A percentile compares a stretch with the other conserved stretches of the same genome.
These are phyloP conservation scores for Eurytoma adleriae DNA, from an alignment of 2,888 invertebrate species.

Conservation along the genomic window DNA sequence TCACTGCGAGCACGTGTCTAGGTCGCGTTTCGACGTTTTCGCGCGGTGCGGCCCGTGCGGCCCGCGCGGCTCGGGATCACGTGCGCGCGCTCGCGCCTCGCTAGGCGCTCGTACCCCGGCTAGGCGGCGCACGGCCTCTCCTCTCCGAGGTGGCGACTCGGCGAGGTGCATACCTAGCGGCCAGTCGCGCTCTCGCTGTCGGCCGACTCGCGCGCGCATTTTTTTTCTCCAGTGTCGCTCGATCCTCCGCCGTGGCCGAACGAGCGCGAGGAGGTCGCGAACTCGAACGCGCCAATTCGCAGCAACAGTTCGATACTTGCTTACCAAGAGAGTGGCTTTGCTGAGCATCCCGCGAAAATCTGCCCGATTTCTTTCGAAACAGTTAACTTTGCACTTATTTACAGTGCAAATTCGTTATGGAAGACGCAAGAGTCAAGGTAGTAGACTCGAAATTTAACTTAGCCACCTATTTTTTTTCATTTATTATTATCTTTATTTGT, in stretches of 20 bases:
- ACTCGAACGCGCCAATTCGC: neutral
- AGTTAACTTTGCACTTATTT: no score
- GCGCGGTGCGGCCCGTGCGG: no score
- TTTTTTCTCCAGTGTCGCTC: no score
- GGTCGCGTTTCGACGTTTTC: neutral
- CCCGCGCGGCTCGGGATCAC: neutral
- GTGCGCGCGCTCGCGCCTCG: neutral
- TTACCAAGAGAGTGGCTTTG: neutral
- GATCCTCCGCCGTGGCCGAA: no score
- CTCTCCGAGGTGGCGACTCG: neutral
- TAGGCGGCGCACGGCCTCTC: neutral
- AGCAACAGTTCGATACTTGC: neutral
- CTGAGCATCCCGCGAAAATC: no score
- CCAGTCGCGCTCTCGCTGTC: conserved; percentile 44
- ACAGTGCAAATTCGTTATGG: conserved; percentile 28
- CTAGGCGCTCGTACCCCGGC: neutral
- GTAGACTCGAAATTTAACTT: no score
- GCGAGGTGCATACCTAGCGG: conserved; percentile 1
- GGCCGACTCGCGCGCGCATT: neutral
- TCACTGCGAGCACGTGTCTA: neutral
- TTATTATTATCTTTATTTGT: conserved; percentile 7
- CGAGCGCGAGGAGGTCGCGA: no score
- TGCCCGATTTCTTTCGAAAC: no score
- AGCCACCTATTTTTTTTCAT: neutral
- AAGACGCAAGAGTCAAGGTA: conserved; percentile 31